Evolutionary conservation across 2,888 invertebrate species (phyloP), one percentile per base, ranked within the genome.

Genomic region (Panorpa germanica): DNA sequence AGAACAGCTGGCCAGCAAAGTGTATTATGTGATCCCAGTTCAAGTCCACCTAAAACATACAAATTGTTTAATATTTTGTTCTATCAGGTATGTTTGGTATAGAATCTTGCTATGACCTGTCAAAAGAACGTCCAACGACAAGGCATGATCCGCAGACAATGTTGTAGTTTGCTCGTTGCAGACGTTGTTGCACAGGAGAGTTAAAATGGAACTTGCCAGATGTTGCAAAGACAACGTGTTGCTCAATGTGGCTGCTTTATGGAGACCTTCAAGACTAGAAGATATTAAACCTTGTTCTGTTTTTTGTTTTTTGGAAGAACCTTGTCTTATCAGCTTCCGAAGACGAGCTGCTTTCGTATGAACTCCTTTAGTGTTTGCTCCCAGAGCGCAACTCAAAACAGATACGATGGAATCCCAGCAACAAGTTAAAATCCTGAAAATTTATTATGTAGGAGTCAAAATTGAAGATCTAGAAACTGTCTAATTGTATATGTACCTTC

Each of bases 1-100:
- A 96, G 88, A 35, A 95, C 83, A 47, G 95, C 90, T 37, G 82
- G 80, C 95, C 95, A 95, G 45, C 93, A 93, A 39, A 86, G 83
- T 11, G 83, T 68, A 15, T 90, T 83, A 45, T 90, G 88, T 21
- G 88, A 85, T 4, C 88, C 91, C 5, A 91, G 63, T 46, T 91
- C 90, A 29, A 95, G 58, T 3, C 91, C 90, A 35, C 77, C 67
- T 51, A 34, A 10, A 18, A 20, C 29, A 13, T 8, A 7, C 8
- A 36, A 28, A 31, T 10, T 11, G 21, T 14, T 19, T 24, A 11
- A 15, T 19, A 9, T 12, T 31, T 13, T 18, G 19, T 26, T 15
- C 7, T 7, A 25, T n/a, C n/a, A n/a, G n/a, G n/a, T n/a, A n/a
- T n/a, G n/a, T n/a, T n/a, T n/a, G n/a, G n/a, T n/a, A n/a, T n/a